phyloP scores from a whole-genome alignment of 2,113 vertebrate species.

The Albula glossodonta region DNA sequence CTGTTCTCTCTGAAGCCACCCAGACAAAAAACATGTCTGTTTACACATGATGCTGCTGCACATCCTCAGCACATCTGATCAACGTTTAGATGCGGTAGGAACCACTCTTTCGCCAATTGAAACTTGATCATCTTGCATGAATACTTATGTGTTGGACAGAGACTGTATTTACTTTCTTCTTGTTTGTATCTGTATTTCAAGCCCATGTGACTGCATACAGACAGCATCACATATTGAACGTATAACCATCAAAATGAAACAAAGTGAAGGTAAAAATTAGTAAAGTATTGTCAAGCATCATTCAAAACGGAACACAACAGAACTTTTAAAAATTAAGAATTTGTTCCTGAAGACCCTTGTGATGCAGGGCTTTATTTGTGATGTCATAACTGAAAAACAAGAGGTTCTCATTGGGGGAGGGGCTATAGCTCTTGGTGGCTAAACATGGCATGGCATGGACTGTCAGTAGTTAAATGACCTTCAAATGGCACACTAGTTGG shows the following conservation, averaged over 20 bases:
- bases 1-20: slow-evolving; percentile 5
- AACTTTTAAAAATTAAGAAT: background rate
- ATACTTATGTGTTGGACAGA: background rate
- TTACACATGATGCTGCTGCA: background rate
- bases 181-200: background rate
- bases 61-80: background rate
- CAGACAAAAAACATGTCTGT: slow-evolving; percentile 9
- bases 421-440: background rate
- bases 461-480: background rate
- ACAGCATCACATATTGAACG: background rate
- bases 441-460: background rate
- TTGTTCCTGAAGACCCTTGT: background rate
- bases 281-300: background rate
- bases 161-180: background rate
- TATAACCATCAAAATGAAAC: background rate
- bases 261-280: too few species aligned
- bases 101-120: background rate
- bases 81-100: background rate
- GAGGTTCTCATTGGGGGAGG: background rate
- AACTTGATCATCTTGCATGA: background rate
- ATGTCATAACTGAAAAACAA: background rate
- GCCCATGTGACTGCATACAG: background rate
- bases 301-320: background rate
- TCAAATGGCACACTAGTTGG: background rate
- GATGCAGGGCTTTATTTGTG: background rate